Percentiles rank a stretch among this genome's conserved stretches.
phyloP scores from a whole-genome alignment of 2,113 vertebrate species.

The Lagopus leucura region DNA sequence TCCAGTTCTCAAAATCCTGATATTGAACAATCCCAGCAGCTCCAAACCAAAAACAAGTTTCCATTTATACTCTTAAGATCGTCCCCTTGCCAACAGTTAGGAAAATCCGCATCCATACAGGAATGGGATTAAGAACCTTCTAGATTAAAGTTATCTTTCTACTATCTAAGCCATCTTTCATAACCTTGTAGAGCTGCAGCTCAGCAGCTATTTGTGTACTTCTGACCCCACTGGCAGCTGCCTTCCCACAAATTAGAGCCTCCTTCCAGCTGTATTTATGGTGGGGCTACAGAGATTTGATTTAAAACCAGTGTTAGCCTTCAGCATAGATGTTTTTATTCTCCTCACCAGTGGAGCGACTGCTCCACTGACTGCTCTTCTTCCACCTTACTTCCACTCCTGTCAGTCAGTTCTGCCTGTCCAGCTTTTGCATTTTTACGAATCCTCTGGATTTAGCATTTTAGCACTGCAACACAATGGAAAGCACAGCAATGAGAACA shows the following conservation, averaged over 20 bases:
- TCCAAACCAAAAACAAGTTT: neutral
- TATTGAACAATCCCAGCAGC: neutral
- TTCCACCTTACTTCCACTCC: neutral
- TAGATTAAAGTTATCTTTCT: neutral
- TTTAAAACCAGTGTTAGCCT: neutral
- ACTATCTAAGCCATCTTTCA: neutral
- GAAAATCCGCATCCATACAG: fast-evolving
- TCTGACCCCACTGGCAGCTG: neutral
- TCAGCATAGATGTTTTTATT: neutral
- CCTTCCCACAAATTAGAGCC: neutral
- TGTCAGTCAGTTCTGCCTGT: slow-evolving; percentile 18
- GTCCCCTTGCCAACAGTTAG: neutral
- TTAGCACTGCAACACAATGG: no score
- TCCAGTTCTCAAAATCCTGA: neutral
- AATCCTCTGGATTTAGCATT: slow-evolving; percentile 30
- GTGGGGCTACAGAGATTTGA: neutral
- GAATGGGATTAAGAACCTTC: neutral
- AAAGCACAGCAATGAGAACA: no score
- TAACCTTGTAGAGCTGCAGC: neutral
- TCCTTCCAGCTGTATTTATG: neutral
- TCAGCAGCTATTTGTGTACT: neutral
- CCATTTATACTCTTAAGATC: neutral
- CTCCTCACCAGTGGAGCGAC: neutral
- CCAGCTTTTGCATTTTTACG: slow-evolving; percentile 29
- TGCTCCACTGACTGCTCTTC: neutral